Conservation (phyloP, 2,888 invertebrate species). For the Heliconius erato region DNA sequence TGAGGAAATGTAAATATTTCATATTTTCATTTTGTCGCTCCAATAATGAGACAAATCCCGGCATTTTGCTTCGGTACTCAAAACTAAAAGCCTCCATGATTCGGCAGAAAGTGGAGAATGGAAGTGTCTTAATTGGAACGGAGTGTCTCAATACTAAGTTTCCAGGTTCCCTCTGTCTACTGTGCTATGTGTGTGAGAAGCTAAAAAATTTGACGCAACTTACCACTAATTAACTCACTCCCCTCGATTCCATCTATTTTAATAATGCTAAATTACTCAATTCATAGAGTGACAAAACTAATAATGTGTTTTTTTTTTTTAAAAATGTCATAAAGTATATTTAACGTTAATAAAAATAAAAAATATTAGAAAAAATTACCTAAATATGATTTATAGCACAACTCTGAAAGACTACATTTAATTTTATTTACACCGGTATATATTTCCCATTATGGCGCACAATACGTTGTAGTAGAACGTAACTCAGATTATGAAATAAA, state of each 20-base stretch:
- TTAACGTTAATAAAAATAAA: background rate
- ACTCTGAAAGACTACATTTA: conserved; percentile 3
- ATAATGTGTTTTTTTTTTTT: too few relatives aligned
- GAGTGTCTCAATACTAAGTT: background rate
- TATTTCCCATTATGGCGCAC: conserved; percentile 46
- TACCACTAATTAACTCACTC: too few relatives aligned
- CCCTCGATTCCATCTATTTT: too few relatives aligned
- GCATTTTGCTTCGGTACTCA: background rate
- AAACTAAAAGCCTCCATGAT: background rate
- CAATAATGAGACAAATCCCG: background rate
- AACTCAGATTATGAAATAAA: conserved; percentile 73
- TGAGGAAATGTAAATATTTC: background rate
- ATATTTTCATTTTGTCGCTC: background rate
- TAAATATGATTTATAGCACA: background rate
- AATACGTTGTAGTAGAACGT: conserved; percentile 51
- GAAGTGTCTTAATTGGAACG: too few relatives aligned
- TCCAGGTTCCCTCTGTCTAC: background rate
- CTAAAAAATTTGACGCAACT: background rate
- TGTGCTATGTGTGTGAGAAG: background rate
- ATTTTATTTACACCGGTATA: conserved; percentile 37
- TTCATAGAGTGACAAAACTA: too few relatives aligned
- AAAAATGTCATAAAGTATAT: background rate
- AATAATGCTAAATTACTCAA: too few relatives aligned
- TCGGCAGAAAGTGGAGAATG: background rate
- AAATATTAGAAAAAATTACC: too few relatives aligned